phyloP scores from a whole-genome alignment of 2,113 vertebrate genomes.

The Alexandromys fortis region DNA sequence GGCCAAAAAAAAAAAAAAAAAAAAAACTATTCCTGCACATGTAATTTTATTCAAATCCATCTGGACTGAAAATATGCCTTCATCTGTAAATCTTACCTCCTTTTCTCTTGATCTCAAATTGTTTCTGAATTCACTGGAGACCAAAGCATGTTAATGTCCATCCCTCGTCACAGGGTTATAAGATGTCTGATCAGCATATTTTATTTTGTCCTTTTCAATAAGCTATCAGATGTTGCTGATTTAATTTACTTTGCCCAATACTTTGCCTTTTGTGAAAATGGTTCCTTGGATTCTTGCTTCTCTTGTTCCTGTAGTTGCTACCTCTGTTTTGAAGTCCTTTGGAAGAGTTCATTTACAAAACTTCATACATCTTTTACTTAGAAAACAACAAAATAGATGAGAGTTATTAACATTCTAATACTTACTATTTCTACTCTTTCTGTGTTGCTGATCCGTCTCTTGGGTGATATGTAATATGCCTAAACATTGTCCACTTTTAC shows the following conservation, averaged over 20 bases:
- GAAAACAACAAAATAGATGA: conserved; percentile 13
- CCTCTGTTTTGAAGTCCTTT: not conserved
- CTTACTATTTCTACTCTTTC: not conserved
- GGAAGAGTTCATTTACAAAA: not conserved
- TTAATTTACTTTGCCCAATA: conserved; percentile 1
- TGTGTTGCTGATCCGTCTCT: not conserved
- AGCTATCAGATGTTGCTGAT: conserved; percentile 39
- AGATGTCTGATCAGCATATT: conserved; percentile 45
- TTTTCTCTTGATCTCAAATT: not conserved
- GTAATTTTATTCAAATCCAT: not conserved
- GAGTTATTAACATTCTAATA: not conserved
- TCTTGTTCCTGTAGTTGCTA: not conserved
- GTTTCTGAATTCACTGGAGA: conserved; percentile 4
- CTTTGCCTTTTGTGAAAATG: not conserved
- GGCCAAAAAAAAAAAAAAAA: too few species aligned
- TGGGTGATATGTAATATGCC: not conserved
- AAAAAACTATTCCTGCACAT: conserved; percentile 39
- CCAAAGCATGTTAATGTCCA: conserved; percentile 73
- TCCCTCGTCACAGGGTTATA: conserved; percentile 59
- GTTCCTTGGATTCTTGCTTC: not conserved
- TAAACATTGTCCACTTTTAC: not conserved
- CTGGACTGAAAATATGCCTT: conserved; percentile 1
- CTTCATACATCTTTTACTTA: conserved; percentile 1
- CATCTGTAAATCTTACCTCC: not conserved
- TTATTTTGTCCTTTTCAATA: conserved; percentile 64